Conservation (phyloP, 2,797 vertebrate species). For the Phoebastria nigripes region DNA sequence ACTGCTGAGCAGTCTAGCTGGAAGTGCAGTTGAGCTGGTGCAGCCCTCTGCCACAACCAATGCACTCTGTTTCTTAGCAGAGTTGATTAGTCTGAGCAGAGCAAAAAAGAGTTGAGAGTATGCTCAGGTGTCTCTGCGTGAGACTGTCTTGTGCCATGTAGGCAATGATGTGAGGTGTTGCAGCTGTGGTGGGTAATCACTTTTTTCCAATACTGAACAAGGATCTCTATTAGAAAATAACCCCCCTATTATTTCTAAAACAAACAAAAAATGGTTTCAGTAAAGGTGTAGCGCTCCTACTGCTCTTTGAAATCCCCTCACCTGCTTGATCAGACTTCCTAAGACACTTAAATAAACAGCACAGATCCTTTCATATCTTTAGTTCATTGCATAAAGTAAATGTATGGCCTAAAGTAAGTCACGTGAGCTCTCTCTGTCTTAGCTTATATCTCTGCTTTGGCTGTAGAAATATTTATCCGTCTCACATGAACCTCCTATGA, state of each 20-base stretch:
- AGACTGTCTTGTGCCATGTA: not conserved
- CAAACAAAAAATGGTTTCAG: not conserved
- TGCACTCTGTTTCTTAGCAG: not conserved
- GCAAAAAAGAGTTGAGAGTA: not conserved
- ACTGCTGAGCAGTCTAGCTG: not conserved
- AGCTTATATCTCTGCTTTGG: not conserved
- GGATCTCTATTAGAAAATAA: not conserved
- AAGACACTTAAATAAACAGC: not conserved
- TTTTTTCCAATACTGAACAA: not conserved
- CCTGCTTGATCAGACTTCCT: not conserved
- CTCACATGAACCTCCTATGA: slow-evolving; percentile 1
- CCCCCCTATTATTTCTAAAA: not conserved
- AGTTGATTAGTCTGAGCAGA: not conserved
- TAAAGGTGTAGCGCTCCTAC: not conserved
- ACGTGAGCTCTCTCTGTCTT: not conserved
- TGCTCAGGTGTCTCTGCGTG: not conserved
- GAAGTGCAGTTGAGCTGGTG: not conserved
- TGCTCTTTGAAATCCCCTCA: not conserved
- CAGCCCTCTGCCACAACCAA: not conserved
- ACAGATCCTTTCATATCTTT: not conserved
- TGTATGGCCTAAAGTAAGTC: not conserved
- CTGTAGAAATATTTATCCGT: not conserved
- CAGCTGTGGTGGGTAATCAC: not conserved
- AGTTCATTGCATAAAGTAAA: not conserved
- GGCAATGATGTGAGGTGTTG: not conserved